These are phyloP conservation scores for Otocyon megalotis DNA, from an alignment of 2,113 vertebrate species.

Conservation along the genomic window DNA sequence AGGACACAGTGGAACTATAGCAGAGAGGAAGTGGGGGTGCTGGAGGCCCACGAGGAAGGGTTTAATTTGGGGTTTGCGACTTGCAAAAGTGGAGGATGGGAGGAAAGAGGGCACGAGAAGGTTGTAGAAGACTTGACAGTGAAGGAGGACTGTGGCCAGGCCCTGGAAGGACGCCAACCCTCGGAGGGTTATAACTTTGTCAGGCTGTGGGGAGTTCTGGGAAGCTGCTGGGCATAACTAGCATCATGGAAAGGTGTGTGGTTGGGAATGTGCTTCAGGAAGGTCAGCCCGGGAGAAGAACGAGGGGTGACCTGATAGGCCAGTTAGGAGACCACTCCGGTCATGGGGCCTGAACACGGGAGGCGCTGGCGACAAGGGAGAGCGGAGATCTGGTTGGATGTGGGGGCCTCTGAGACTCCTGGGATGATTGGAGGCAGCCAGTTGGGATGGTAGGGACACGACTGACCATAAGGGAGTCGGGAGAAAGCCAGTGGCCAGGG, in stretches of 20 bases:
- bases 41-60: not conserved
- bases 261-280: not conserved
- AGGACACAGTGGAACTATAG: not conserved
- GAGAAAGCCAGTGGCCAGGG: not conserved
- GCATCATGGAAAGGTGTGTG: not conserved
- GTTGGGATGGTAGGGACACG: fast-evolving
- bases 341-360: not conserved
- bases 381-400: not conserved
- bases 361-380: not conserved
- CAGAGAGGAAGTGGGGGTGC: not conserved
- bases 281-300: not conserved
- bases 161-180: fast-evolving
- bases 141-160: not conserved
- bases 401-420: not conserved
- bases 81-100: not conserved
- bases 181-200: fast-evolving
- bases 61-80: not conserved
- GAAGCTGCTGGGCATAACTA: too few relatives aligned
- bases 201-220: not conserved
- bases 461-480: too few relatives aligned
- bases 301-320: not conserved
- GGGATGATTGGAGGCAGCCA: not conserved
- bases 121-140: fast-evolving
- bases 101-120: too few relatives aligned
- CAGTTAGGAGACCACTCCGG: not conserved